Percentiles rank a stretch among this genome's conserved stretches.
Conservation (phyloP, 1,140 invertebrate species). For the Magallana ariakensis region DNA sequence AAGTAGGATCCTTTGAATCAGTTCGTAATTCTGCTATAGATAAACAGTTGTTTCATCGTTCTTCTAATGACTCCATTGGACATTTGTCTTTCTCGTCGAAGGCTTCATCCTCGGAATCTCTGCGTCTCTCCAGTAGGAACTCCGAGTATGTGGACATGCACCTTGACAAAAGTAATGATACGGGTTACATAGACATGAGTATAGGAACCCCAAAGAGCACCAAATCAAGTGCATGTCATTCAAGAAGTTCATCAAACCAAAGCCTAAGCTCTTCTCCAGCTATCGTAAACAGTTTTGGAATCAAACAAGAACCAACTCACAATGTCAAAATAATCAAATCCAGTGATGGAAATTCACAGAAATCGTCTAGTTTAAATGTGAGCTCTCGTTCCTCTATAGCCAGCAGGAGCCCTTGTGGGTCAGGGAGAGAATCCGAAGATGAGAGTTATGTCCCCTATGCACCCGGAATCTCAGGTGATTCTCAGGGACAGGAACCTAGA, state of each 20-base stretch:
- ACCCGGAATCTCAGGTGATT: conserved; percentile 37
- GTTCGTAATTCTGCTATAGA: conserved; percentile 64
- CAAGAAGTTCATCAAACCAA: conserved; percentile 54
- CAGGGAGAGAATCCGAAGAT: conserved; percentile 67
- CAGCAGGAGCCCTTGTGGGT: conserved; percentile 58
- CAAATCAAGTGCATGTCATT: conserved; percentile 46
- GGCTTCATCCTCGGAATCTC: conserved; percentile 70
- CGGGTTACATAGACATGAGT: conserved; percentile 72
- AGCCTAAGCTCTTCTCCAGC: conserved; percentile 64
- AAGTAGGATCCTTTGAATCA: conserved; percentile 65
- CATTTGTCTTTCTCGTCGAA: conserved; percentile 67
- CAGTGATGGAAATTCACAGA: conserved; percentile 63
- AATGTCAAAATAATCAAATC: conserved; percentile 60
- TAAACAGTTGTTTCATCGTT: conserved; percentile 54
- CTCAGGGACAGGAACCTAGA: neutral
- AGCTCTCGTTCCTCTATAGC: conserved; percentile 46
- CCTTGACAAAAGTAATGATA: conserved; percentile 59
- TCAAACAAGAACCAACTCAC: conserved; percentile 2
- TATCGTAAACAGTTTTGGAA: conserved; percentile 41
- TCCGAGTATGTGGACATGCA: conserved; percentile 72
- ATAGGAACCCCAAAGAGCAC: conserved; percentile 57
- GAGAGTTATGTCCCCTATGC: conserved; percentile 65
- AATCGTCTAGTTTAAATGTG: conserved; percentile 43
- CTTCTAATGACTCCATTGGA: conserved; percentile 70
- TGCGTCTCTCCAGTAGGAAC: conserved; percentile 65